These are phyloP conservation scores for Apis laboriosa DNA, from an alignment of 1,140 invertebrate species.

Conservation along the genomic window DNA sequence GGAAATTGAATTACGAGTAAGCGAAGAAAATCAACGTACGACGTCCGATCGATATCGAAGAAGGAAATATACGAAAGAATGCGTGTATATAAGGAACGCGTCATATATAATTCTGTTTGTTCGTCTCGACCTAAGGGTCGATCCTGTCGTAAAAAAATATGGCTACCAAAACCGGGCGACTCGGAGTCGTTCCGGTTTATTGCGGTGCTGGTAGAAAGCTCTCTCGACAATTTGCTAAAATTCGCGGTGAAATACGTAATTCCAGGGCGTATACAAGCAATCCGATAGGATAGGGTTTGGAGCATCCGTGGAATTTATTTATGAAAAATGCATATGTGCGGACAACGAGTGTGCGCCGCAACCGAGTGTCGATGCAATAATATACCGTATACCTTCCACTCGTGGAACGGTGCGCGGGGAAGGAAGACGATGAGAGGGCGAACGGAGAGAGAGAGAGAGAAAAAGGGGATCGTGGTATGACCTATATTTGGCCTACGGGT, in stretches of 20 bases:
- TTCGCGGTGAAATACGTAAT: slow-evolving; percentile 32
- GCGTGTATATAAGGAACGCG: too few species aligned
- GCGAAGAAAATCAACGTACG: too few species aligned
- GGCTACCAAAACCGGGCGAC: too few species aligned
- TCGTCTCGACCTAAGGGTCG: too few species aligned
- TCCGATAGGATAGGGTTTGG: slow-evolving; percentile 10
- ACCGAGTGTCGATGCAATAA: slow-evolving; percentile 47
- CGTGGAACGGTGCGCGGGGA: slow-evolving; percentile 25
- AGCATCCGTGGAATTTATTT: slow-evolving; percentile 64
- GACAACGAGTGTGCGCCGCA: slow-evolving; percentile 19
- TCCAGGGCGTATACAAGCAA: slow-evolving; percentile 1
- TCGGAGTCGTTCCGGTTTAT: too few species aligned
- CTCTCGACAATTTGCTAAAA: neutral
- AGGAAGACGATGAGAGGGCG: neutral
- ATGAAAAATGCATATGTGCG: slow-evolving; percentile 61
- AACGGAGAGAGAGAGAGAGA: slow-evolving; percentile 26
- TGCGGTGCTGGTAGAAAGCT: too few species aligned
- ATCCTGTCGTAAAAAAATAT: too few species aligned
- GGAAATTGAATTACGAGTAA: too few species aligned
- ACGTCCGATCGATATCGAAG: too few species aligned
- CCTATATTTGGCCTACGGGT: slow-evolving; percentile 75
- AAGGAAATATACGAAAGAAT: too few species aligned
- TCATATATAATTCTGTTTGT: too few species aligned
- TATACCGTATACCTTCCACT: slow-evolving; percentile 35
- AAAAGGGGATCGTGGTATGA: slow-evolving; percentile 72